These are phyloP conservation scores for Champsocephalus gunnari DNA, from an alignment of 2,797 vertebrate species.

Conservation along the genomic window DNA sequence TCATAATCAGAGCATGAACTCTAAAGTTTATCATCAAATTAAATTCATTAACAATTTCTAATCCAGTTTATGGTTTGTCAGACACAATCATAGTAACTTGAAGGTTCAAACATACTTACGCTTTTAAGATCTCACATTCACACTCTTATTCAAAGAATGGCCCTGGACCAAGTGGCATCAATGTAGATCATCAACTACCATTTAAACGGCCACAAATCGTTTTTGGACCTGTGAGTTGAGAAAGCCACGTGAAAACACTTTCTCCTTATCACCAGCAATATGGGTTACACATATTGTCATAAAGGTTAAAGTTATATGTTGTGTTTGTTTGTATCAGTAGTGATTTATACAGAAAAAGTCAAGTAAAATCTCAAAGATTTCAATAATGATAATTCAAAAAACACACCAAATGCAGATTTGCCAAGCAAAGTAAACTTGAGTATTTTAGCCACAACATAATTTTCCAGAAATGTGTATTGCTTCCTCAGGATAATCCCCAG, in stretches of 20 bases:
- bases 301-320: neutral
- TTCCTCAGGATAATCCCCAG: neutral
- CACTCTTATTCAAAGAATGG: neutral
- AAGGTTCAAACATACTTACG: neutral
- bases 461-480: neutral
- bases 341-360: neutral
- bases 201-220: neutral
- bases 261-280: neutral
- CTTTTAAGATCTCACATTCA: neutral
- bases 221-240: neutral
- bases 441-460: neutral
- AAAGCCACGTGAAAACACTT: neutral
- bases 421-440: neutral
- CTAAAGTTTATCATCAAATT: neutral
- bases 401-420: neutral
- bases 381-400: neutral
- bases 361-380: neutral
- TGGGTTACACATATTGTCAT: neutral
- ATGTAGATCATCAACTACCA: neutral
- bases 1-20: slow-evolving; percentile 13
- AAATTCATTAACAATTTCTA: neutral
- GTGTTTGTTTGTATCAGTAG: neutral
- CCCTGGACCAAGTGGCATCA: neutral
- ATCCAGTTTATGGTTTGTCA: neutral
- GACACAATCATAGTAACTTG: neutral